phyloP scores from a whole-genome alignment of 2,888 invertebrate genomes.

The Cryptophagus acutangulus region DNA sequence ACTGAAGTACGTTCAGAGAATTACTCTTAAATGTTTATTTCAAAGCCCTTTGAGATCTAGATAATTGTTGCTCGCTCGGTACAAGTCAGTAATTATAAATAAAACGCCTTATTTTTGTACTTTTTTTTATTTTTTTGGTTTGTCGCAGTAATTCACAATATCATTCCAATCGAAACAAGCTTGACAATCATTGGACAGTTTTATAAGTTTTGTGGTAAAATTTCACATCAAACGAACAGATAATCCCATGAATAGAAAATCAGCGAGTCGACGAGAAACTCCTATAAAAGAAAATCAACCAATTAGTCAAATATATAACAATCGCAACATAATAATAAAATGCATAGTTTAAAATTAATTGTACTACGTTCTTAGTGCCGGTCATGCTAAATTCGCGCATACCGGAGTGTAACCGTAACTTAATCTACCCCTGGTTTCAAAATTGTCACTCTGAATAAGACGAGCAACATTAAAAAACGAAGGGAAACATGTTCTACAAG shows the following conservation, averaged over 20 bases:
- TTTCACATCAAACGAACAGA: slow-evolving; percentile 21
- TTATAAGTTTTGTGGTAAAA: slow-evolving; percentile 23
- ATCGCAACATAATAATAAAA: neutral
- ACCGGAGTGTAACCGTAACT: slow-evolving; percentile 28
- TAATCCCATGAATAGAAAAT: slow-evolving; percentile 15
- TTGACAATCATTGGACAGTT: slow-evolving; percentile 20
- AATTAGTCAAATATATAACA: slow-evolving; percentile 3
- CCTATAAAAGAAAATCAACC: too few species aligned
- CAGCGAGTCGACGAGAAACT: slow-evolving; percentile 21
- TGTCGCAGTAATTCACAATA: slow-evolving; percentile 14
- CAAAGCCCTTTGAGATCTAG: too few species aligned
- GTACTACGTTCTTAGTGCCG: slow-evolving; percentile 31
- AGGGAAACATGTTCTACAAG: neutral
- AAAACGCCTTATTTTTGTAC: slow-evolving; percentile 11
- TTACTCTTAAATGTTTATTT: too few species aligned
- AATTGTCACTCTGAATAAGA: slow-evolving; percentile 10
- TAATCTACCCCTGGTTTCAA: slow-evolving; percentile 22
- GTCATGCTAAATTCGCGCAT: slow-evolving; percentile 17
- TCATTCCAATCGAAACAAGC: slow-evolving; percentile 18
- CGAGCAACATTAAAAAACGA: slow-evolving; percentile 2
- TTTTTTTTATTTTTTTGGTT: slow-evolving; percentile 20
- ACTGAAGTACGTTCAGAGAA: too few species aligned
- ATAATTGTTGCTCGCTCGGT: too few species aligned
- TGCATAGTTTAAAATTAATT: slow-evolving; percentile 13
- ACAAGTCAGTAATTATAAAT: too few species aligned